Base-by-base conservation (phyloP, 2,888 invertebrate species). In the Octodonta nipae region DNA sequence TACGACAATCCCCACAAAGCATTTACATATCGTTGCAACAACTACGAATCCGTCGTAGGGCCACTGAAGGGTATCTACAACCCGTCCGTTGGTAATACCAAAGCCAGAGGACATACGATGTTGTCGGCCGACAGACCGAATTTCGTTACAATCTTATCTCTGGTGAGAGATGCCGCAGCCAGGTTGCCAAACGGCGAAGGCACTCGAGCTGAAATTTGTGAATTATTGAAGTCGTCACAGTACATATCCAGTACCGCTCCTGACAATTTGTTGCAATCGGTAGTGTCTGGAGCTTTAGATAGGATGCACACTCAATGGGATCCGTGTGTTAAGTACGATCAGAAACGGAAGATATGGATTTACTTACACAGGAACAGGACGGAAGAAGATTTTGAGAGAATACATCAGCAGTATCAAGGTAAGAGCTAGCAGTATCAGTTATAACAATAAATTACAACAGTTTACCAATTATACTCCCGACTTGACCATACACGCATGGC, bases 121-220 rank as follows among this genome's bases (percentile, higher is more conserved):
- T 67, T 93, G 44, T 74, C 75, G 3, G 73, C 80, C 1, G 80
- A 82, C 51, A 66, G 92, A 16, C 93, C 92, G 15, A 82, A 89
- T 26, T 89, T 81, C 60, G 91, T 92, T 13, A 86, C 88, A 17
- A 86, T 93, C 49, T 64, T 87, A 15, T 84, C 91, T 4, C 65
- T 93, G 26, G 88, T 93, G n/a, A 68, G 92, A 17, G 93, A 93
- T 65, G 88, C 93, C 1, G 83, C 89, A 0, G 91, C 93, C 0
- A 68, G 93, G 12, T 66, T 93, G 45, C 93, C 93, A 1, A 92
- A 92, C 58, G 92, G 93, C 0, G 89, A 92, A 65, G 93, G 89
- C 8, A 88, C 91, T 0, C 65, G 91, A 2, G 80, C 84, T 1
- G 91, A 93, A 52, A 87, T 93, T 33, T 84, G 91, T 50, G 87